Conservation (phyloP, 2,797 vertebrate genomes). For the Poeciliopsis gracilis region DNA sequence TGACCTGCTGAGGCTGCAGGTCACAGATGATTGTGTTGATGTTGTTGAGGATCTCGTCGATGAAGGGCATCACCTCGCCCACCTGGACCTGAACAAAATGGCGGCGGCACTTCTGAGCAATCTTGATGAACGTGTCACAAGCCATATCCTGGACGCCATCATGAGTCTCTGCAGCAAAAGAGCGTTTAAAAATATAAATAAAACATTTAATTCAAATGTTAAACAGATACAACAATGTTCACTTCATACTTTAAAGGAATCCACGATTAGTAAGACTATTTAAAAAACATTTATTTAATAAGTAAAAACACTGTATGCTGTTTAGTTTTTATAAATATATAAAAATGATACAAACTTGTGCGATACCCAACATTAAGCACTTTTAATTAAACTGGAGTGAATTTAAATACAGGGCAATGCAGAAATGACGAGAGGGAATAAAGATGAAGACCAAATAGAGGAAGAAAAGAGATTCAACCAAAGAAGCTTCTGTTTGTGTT, state of each 20-base stretch:
- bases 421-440: too few relatives aligned
- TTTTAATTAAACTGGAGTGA: too few relatives aligned
- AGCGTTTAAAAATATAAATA: background rate
- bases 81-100: conserved; percentile 99
- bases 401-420: too few relatives aligned
- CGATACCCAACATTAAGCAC: too few relatives aligned
- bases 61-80: conserved; percentile 99
- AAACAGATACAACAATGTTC: background rate
- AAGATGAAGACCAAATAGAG: too few relatives aligned
- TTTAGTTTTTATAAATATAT: too few relatives aligned
- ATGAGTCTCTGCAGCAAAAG: conserved; percentile 88
- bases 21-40: conserved; percentile 99
- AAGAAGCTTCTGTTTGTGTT: too few relatives aligned
- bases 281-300: too few relatives aligned
- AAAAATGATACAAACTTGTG: too few relatives aligned
- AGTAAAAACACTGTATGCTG: too few relatives aligned
- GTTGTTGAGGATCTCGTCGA: conserved; percentile 98
- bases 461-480: too few relatives aligned
- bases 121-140: conserved; percentile 99
- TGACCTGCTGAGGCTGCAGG: conserved; percentile 97
- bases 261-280: too few relatives aligned
- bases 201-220: background rate
- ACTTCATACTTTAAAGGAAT: background rate
- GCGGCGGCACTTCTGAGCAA: conserved; percentile 97
- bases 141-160: conserved; percentile 99